Evolutionary conservation across 2,888 invertebrate genomes (phyloP), one percentile per base, ranked within the genome.

Genomic region (Anthrax anthrax): DNA sequence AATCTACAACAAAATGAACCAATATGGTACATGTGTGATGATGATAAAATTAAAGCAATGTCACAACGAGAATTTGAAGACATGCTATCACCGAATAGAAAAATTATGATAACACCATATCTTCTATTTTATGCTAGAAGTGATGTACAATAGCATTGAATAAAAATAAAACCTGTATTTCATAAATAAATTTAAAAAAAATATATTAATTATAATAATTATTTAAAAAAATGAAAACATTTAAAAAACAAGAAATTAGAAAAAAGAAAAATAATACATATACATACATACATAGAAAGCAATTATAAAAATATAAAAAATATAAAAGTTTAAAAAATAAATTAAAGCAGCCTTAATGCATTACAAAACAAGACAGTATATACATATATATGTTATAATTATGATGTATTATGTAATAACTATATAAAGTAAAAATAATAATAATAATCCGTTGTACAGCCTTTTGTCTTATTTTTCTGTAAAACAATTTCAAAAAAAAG

Each of bases 11-110:
- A 32, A 38, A 49, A 54, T 23, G 56, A 69, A 44, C 65, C 67
- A 16, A 71, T 77, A 52, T 90, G 90, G 90, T 75, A 89, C 41
- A 87, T 88, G 60, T 90, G 89, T 62, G 89, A 90, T 63, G 90
- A 90, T 62, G 89, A 90, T 53, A 81, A 82, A 50, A 84, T 90
- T 45, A 78, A 81, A 55, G 78, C 82, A 10, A 80, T 90, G 62
- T 78, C 84, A 29, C 75, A 78, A 59, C 76, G 80, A 36, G 87
- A 89, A 61, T 81, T 90, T 55, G 78, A 81, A 55, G 84, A 86
- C 53, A 74, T 87, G 49, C 72, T 90, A 44, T 81, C 82, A 3
- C 75, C 77, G 3, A 80, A 81, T 46, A 81, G 78, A 51, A 73
- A 81, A 51, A 82, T 83, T 38, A 84, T 85, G 1, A 83, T 87